phyloP scores from a whole-genome alignment of 2,113 vertebrate genomes.

The Dromiciops gliroides region DNA sequence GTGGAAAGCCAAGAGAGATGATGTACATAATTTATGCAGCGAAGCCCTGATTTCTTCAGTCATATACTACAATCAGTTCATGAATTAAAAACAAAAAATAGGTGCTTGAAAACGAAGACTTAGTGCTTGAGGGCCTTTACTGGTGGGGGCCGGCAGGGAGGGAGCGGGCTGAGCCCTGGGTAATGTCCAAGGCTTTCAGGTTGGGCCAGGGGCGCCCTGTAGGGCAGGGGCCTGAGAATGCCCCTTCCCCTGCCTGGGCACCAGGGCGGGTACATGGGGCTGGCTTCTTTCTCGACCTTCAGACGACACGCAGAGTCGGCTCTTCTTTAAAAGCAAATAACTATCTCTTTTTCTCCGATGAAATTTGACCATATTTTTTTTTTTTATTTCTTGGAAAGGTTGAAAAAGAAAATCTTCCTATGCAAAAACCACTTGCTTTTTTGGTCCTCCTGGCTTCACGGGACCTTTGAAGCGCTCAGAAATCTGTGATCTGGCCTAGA shows the following conservation, averaged over 20 bases:
- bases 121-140: slow-evolving; percentile 76
- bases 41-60: slow-evolving; percentile 71
- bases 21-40: slow-evolving; percentile 76
- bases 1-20: slow-evolving; percentile 63
- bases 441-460: slow-evolving; percentile 55
- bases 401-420: slow-evolving; percentile 67
- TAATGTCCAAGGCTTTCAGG: slow-evolving; percentile 76
- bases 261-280: neutral
- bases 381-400: slow-evolving; percentile 36
- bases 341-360: slow-evolving; percentile 63
- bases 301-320: slow-evolving; percentile 55
- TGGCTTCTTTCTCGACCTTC: slow-evolving; percentile 49
- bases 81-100: slow-evolving; percentile 72
- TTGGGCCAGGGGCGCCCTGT: slow-evolving; percentile 40
- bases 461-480: slow-evolving; percentile 66
- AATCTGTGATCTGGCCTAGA: slow-evolving; percentile 69
- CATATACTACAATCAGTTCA: slow-evolving; percentile 66
- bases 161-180: slow-evolving; percentile 66
- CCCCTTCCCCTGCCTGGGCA: neutral
- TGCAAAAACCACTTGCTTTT: slow-evolving; percentile 60
- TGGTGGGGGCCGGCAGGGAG: slow-evolving; percentile 54
- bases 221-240: slow-evolving; percentile 51
- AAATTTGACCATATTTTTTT: slow-evolving; percentile 63
- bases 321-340: slow-evolving; percentile 70
- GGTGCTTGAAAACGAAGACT: slow-evolving; percentile 78